phyloP scores from a whole-genome alignment of 2,113 vertebrate genomes.

The Pycnonotus jocosus region DNA sequence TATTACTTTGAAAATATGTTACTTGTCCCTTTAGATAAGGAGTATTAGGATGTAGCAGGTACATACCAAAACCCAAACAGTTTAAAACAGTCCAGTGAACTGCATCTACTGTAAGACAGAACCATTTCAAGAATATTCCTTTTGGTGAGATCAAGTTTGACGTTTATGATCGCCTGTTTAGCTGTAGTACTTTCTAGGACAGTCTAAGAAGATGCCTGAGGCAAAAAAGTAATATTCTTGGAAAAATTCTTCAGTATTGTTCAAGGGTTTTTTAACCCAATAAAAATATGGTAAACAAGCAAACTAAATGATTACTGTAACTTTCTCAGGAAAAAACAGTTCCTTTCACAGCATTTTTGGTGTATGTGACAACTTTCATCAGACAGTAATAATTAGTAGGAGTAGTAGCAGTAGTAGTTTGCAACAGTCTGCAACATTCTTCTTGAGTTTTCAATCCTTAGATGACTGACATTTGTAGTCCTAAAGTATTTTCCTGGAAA shows the following conservation, averaged over 20 bases:
- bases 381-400: not conserved
- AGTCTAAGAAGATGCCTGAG: not conserved
- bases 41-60: not conserved
- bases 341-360: not conserved
- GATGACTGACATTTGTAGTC: not conserved
- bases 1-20: not conserved
- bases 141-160: not conserved
- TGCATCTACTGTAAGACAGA: not conserved
- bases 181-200: not conserved
- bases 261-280: not conserved
- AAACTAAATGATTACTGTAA: not conserved
- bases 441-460: not conserved
- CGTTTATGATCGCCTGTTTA: not conserved
- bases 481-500: not conserved
- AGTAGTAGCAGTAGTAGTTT: not conserved
- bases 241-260: not conserved
- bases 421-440: not conserved
- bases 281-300: not conserved
- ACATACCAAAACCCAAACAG: not conserved
- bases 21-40: not conserved
- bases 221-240: not conserved
- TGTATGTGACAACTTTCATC: not conserved
- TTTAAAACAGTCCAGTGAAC: not conserved
- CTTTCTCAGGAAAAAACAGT: not conserved
- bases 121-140: not conserved